Base-by-base conservation (phyloP, 1,140 invertebrate genomes). In the Spodoptera litura region DNA sequence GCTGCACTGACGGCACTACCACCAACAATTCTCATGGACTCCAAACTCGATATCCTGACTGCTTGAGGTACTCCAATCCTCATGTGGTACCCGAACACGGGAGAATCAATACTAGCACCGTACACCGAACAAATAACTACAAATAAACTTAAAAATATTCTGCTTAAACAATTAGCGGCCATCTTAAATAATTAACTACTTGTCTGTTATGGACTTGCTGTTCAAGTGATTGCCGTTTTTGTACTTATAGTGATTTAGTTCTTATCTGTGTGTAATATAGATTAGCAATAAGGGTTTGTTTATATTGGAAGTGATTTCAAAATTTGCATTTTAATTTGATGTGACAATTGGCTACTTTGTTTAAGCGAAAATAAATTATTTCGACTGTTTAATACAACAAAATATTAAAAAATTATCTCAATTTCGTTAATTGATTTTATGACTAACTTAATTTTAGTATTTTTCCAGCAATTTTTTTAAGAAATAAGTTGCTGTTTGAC, bases 31-130 rank as follows among this genome's bases (percentile, higher is more conserved):
- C 88, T 85, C 0, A 58, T 11, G 8, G 62, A 11, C 15, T 70
- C 83, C 79, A n/a, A 52, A n/a, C 35, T 62, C 70, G 27, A 55
- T n/a, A 87, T 10, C 4, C 75, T 13, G 1, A 13, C 56, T 0
- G 88, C 89, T 35, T 66, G 80, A 0, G 84, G 82, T 31, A 91
- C 81, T 0, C 89, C 89, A 5, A 87, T 71, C 11, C 55, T 79
- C 35, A 78, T 35, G 77, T 91, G 89, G 64, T 91, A 91, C 0
- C 84, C 82, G 76, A 72, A 76, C 2, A 13, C n/a, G 0, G 74
- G 76, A 12, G 64, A 59, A 13, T 64, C 51, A 49, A 62, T 15
- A 64, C 61, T 64, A 35, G 51, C 12, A 9, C 52, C 11, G 49
- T n/a, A 52, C 13, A 8, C 12, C 77, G 38, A 64, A 25, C 75